Conservation (phyloP, 2,888 invertebrate species). For the Phanerotoma sp. region DNA sequence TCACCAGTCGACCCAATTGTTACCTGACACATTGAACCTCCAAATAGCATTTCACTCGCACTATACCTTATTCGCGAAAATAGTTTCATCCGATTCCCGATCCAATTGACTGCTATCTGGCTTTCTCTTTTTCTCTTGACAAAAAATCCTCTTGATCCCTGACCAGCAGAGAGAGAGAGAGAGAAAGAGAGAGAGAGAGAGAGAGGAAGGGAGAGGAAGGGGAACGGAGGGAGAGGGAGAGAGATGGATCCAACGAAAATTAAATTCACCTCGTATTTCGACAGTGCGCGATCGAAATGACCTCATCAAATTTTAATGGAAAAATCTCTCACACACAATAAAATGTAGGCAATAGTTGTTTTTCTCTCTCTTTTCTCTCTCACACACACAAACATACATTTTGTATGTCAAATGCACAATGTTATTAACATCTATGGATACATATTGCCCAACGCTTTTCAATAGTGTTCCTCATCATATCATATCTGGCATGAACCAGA, state of each 20-base stretch:
- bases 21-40: background rate
- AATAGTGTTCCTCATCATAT: too few relatives aligned
- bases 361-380: too few relatives aligned
- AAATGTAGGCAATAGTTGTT: conserved; percentile 3
- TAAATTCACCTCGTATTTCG: conserved; percentile 30
- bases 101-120: background rate
- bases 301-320: conserved; percentile 33
- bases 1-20: conserved; percentile 3
- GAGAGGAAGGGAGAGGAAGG: background rate
- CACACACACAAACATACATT: too few relatives aligned
- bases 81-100: background rate
- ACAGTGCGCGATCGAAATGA: conserved; percentile 10
- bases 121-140: background rate
- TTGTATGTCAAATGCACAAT: too few relatives aligned
- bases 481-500: background rate
- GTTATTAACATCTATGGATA: too few relatives aligned
- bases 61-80: background rate
- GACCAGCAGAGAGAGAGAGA: too few relatives aligned
- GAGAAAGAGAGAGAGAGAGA: conserved; percentile 1
- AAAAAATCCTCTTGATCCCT: too few relatives aligned
- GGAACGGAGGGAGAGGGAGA: background rate
- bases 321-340: conserved; percentile 30
- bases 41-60: background rate
- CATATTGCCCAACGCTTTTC: too few relatives aligned
- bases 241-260: conserved; percentile 19